Conservation (phyloP, 37 sponge, comb jelly and placozoan species). For the Aphrocallistes beatrix region DNA sequence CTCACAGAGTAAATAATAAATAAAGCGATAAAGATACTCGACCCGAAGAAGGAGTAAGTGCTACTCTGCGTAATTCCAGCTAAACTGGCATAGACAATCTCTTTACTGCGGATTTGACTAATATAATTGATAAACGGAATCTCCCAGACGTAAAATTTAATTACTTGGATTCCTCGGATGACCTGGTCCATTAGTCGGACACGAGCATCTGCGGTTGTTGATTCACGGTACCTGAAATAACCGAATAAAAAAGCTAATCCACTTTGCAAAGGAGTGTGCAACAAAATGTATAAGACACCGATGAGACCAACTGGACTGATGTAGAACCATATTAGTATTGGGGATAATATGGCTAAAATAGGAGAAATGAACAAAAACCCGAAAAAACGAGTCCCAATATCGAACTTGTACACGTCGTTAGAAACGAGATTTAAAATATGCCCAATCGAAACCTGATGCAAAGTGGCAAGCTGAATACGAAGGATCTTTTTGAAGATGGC, state of each 20-base stretch:
- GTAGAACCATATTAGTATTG: background rate
- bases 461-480: background rate
- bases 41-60: background rate
- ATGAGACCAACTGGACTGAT: background rate
- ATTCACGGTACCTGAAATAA: background rate
- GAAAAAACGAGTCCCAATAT: background rate
- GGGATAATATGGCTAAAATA: background rate
- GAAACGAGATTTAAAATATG: background rate
- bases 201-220: background rate
- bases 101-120: background rate
- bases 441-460: background rate
- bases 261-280: background rate
- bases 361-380: background rate
- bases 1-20: background rate
- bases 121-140: background rate
- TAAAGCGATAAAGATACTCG: background rate
- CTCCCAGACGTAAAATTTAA: slow-evolving; percentile 13
- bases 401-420: slow-evolving; percentile 5
- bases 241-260: background rate
- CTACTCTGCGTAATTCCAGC: background rate
- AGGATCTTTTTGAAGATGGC: background rate
- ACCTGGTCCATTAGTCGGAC: background rate
- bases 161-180: background rate
- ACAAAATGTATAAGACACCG: background rate
- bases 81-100: background rate